Conservation (phyloP, 2,113 vertebrate species). For the Colistium nudipinnis region DNA sequence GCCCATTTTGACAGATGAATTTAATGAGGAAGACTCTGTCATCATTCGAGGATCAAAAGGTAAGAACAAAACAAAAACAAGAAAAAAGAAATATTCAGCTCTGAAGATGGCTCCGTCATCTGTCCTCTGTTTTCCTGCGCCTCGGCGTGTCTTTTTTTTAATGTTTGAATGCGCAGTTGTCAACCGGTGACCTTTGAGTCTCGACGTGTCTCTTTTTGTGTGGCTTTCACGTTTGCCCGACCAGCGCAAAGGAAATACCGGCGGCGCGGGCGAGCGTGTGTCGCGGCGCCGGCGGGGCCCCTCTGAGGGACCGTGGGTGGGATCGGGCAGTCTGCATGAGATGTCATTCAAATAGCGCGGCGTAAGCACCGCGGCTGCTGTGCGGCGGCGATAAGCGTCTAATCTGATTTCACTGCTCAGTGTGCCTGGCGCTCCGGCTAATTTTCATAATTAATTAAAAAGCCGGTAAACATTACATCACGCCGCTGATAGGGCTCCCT, state of each 20-base stretch:
- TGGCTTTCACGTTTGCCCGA: constrained; percentile 8
- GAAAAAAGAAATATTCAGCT: too few relatives aligned
- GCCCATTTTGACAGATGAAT: constrained; percentile 51
- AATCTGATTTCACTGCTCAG: constrained; percentile 77
- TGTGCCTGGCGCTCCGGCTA: constrained; percentile 65
- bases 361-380: constrained; percentile 51
- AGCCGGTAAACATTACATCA: constrained; percentile 79
- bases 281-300: too few relatives aligned
- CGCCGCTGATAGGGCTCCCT: constrained; percentile 70
- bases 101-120: too few relatives aligned
- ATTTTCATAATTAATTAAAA: constrained; percentile 83
- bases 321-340: constrained; percentile 29
- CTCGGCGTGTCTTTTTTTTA: background rate
- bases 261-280: too few relatives aligned
- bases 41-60: constrained; percentile 54
- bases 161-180: constrained; percentile 45
- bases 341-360: constrained; percentile 68
- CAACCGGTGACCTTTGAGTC: constrained; percentile 26
- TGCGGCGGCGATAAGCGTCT: constrained; percentile 72
- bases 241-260: background rate
- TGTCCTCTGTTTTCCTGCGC: constrained; percentile 15
- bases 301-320: constrained; percentile 8
- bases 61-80: constrained; percentile 40
- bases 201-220: constrained; percentile 2
- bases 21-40: constrained; percentile 51